These are phyloP conservation scores for Tokudaia tokunoshimensis DNA, from an alignment of 2,797 vertebrate genomes.

Conservation along the genomic window DNA sequence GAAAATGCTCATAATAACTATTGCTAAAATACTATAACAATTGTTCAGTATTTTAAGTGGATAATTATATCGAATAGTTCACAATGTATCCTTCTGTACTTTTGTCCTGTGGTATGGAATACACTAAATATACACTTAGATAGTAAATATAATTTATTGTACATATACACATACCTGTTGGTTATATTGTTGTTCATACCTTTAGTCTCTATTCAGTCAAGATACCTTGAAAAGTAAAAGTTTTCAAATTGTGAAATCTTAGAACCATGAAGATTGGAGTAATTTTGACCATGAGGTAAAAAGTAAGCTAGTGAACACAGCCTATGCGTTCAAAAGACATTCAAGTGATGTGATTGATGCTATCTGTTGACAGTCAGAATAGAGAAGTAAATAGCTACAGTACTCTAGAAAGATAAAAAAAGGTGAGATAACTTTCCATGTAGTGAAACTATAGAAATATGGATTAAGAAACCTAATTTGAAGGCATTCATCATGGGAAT, in stretches of 20 bases:
- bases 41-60: neutral
- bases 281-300: neutral
- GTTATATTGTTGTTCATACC: neutral
- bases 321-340: neutral
- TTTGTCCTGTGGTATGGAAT: neutral
- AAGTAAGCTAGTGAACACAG: neutral
- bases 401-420: neutral
- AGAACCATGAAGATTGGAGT: constrained; percentile 11
- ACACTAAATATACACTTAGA: neutral
- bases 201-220: neutral
- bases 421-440: constrained; percentile 7
- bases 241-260: neutral
- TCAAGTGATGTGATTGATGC: neutral
- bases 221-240: neutral
- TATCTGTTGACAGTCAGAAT: neutral
- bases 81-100: neutral
- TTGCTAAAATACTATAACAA: neutral
- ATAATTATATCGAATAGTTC: neutral
- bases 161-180: neutral
- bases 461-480: constrained; percentile 39
- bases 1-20: neutral
- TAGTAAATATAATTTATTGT: neutral
- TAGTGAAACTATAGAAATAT: neutral
- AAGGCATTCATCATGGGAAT: neutral
- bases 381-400: neutral